Conservation (phyloP, 1,140 invertebrate species). For the Stegodyphus dumicola region DNA sequence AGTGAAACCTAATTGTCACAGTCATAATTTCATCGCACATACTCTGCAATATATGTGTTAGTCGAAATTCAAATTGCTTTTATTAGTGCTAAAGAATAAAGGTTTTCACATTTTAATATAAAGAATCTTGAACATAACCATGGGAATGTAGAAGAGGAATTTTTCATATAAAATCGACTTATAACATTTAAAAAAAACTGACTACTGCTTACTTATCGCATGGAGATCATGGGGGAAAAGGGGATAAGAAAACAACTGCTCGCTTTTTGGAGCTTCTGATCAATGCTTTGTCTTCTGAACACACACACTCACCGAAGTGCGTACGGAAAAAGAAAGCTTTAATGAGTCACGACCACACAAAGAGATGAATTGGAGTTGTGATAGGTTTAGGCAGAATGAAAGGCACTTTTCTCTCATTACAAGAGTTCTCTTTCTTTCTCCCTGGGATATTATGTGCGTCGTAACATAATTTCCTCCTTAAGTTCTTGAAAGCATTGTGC, state of each 20-base stretch:
- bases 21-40: too few relatives aligned
- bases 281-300: slow-evolving; percentile 9
- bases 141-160: too few relatives aligned
- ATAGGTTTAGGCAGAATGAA: slow-evolving; percentile 31
- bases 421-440: neutral
- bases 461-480: slow-evolving; percentile 3
- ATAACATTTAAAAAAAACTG: too few relatives aligned
- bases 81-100: too few relatives aligned
- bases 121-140: too few relatives aligned
- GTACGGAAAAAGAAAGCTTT: slow-evolving; percentile 16
- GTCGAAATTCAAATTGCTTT: too few relatives aligned
- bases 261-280: slow-evolving; percentile 1
- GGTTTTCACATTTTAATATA: too few relatives aligned
- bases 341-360: slow-evolving; percentile 43
- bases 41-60: too few relatives aligned
- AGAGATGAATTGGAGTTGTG: slow-evolving; percentile 36
- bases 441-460: neutral
- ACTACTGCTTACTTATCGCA: too few relatives aligned
- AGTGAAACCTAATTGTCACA: too few relatives aligned
- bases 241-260: neutral
- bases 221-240: too few relatives aligned
- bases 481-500: neutral
- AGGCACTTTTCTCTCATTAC: slow-evolving; percentile 8
- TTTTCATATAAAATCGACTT: too few relatives aligned
- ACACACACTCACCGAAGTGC: neutral